Conservation (phyloP, 2,888 invertebrate genomes). For the Caenorhabditis angaria region DNA sequence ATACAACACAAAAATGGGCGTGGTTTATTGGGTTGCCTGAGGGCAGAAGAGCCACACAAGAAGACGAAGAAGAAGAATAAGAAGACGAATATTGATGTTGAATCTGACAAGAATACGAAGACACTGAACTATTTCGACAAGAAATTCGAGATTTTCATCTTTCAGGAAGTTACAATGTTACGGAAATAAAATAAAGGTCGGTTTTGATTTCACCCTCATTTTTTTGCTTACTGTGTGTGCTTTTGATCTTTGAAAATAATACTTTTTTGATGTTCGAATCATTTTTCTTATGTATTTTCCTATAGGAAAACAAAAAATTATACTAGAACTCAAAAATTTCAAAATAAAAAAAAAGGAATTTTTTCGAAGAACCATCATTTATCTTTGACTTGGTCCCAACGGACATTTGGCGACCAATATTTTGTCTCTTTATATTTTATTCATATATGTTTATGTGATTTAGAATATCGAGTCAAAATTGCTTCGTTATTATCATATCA, state of each 20-base stretch:
- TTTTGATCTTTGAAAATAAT: background rate
- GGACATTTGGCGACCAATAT: background rate
- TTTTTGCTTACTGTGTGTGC: background rate
- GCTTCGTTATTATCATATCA: constrained; percentile 12
- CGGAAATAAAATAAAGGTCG: background rate
- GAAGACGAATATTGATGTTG: constrained; percentile 38
- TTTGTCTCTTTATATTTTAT: background rate
- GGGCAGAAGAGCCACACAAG: constrained; percentile 35
- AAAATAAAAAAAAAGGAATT: background rate
- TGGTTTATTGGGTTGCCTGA: constrained; percentile 42
- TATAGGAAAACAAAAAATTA: background rate
- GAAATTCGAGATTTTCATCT: background rate
- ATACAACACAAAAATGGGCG: constrained; percentile 34
- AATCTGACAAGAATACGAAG: constrained; percentile 15
- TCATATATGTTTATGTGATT: background rate
- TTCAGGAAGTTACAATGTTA: constrained; percentile 1
- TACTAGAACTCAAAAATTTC: background rate
- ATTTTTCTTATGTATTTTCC: background rate
- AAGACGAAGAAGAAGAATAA: constrained; percentile 6
- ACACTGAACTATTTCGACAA: background rate
- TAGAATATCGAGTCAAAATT: background rate
- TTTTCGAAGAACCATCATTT: constrained; percentile 19
- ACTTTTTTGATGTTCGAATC: background rate
- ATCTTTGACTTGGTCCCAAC: constrained; percentile 16
- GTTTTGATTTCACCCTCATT: background rate